A percentile compares a stretch with the other conserved stretches of the same genome.
These are phyloP conservation scores for Iphiclides podalirius DNA, from an alignment of 2,888 invertebrate genomes.

Conservation along the genomic window DNA sequence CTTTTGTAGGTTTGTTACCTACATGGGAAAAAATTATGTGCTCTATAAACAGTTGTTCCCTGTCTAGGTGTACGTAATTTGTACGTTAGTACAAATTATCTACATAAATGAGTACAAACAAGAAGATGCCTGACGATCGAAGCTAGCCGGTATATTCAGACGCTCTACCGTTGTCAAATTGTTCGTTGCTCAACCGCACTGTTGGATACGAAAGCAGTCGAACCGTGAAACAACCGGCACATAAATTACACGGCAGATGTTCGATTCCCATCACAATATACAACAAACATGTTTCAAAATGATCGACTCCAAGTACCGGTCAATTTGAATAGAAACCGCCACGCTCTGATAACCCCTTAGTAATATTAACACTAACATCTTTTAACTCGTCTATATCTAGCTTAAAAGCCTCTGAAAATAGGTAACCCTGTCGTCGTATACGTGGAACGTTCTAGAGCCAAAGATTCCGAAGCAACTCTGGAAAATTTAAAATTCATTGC, in stretches of 20 bases:
- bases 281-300: constrained; percentile 14
- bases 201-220: constrained; percentile 9
- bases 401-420: too few relatives aligned
- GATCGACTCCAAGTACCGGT: background rate
- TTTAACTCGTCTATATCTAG: too few relatives aligned
- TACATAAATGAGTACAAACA: background rate
- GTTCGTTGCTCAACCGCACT: constrained; percentile 5
- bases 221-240: constrained; percentile 20
- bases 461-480: too few relatives aligned
- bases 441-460: too few relatives aligned
- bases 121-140: background rate
- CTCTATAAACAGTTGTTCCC: too few relatives aligned
- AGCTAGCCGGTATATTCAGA: background rate
- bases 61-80: too few relatives aligned
- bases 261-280: constrained; percentile 6
- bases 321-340: background rate
- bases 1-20: too few relatives aligned
- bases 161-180: constrained; percentile 6
- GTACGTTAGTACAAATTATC: background rate
- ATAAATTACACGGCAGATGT: constrained; percentile 7
- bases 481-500: too few relatives aligned
- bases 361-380: constrained; percentile 13
- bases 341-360: constrained; percentile 13
- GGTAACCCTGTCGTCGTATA: too few relatives aligned
- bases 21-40: too few relatives aligned